Evolutionary conservation across 2,113 vertebrate species (phyloP).

Genomic region (Etia nguti): DNA sequence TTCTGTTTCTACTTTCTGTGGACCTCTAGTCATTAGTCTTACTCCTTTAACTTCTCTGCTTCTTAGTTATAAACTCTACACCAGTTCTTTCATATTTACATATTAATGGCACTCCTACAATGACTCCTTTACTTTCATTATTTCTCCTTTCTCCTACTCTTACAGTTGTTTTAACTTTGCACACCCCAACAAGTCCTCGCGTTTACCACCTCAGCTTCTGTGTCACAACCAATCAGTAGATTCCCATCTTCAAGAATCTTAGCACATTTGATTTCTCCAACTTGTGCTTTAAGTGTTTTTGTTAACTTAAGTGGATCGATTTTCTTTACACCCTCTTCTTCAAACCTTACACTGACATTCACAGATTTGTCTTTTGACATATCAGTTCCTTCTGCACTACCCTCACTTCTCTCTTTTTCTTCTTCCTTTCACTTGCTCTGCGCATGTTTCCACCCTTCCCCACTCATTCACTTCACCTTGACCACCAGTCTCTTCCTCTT

Average conservation of each 20-base stretch:
- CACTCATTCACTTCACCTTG: too few relatives aligned
- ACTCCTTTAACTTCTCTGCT: background rate
- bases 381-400: too few relatives aligned
- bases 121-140: background rate
- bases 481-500: too few relatives aligned
- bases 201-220: background rate
- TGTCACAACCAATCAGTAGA: background rate
- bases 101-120: background rate
- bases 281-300: background rate
- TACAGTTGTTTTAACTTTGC: background rate
- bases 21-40: background rate
- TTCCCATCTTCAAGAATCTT: background rate
- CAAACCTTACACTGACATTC: background rate
- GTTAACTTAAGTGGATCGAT: background rate
- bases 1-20: background rate
- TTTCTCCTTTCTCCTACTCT: background rate
- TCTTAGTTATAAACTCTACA: background rate
- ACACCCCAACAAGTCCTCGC: background rate
- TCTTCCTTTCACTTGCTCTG: too few relatives aligned
- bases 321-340: background rate
- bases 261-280: background rate
- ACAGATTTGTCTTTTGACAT: background rate
- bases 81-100: background rate
- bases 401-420: too few relatives aligned
- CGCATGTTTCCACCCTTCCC: too few relatives aligned